Evolutionary conservation across 2,797 vertebrate species (phyloP).

Genomic region (Eidolon dupreanum): DNA sequence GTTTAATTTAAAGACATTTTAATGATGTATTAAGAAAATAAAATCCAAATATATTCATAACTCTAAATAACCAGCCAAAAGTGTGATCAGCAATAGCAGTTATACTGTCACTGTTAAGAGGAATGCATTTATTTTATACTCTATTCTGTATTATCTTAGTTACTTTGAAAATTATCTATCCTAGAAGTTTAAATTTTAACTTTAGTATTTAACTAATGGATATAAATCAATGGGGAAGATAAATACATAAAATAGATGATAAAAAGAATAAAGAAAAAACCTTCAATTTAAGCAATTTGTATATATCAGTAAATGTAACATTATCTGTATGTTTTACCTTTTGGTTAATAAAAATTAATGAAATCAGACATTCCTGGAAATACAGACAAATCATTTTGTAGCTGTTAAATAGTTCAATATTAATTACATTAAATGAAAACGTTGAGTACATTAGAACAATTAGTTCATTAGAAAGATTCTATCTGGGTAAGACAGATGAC

Average conservation of each 20-base stretch:
- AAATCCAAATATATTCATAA: background rate
- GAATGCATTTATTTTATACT: background rate
- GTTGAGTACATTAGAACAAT: background rate
- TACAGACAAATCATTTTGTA: background rate
- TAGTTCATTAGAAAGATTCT: background rate
- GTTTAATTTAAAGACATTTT: background rate
- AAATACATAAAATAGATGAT: background rate
- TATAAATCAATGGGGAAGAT: background rate
- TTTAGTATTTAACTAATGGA: background rate
- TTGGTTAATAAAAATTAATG: conserved; percentile 12
- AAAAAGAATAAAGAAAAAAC: conserved; percentile 14
- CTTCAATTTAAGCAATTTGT: background rate
- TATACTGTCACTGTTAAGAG: background rate
- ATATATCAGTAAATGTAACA: background rate
- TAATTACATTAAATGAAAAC: background rate
- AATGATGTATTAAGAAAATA: background rate
- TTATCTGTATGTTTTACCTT: background rate
- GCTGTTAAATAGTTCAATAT: background rate
- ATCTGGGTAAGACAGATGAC: background rate
- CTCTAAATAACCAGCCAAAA: background rate
- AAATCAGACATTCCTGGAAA: background rate
- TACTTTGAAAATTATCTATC: background rate
- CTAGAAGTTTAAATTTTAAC: conserved; percentile 29
- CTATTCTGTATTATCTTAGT: background rate
- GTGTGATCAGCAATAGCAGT: background rate